phyloP scores from a whole-genome alignment of 2,797 vertebrate genomes.

The Liparis tanakae region DNA sequence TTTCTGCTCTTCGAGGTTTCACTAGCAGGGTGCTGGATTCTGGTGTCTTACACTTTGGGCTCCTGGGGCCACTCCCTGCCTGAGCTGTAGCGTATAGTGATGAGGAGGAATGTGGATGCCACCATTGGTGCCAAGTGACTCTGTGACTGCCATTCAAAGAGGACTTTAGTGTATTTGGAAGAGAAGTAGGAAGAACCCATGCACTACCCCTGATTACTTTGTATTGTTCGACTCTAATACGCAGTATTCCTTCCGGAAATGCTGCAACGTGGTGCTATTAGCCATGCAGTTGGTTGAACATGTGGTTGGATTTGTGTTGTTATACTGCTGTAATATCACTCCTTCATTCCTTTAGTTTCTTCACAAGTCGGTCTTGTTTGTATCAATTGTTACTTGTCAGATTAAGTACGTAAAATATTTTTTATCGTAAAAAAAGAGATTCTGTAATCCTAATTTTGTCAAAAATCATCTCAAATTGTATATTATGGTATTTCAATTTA shows the following conservation, averaged over 20 bases:
- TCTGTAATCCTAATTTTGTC: conserved; percentile 30
- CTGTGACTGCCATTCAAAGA: conserved; percentile 49
- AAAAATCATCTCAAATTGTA: conserved; percentile 47
- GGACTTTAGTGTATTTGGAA: conserved; percentile 48
- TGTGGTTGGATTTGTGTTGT: conserved; percentile 27
- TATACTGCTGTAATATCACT: conserved; percentile 26
- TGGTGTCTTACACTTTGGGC: conserved; percentile 57
- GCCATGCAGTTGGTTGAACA: conserved; percentile 47
- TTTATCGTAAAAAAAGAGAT: conserved; percentile 30
- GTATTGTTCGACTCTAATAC: not conserved
- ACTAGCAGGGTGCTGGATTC: conserved; percentile 64
- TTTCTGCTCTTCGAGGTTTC: conserved; percentile 47
- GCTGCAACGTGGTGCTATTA: conserved; percentile 74
- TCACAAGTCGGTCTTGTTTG: conserved; percentile 19
- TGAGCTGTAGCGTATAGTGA: conserved; percentile 53
- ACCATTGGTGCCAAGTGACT: conserved; percentile 44
- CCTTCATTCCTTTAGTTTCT: conserved; percentile 18
- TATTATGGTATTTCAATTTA: conserved; percentile 49
- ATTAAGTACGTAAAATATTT: conserved; percentile 34
- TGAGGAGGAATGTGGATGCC: conserved; percentile 54
- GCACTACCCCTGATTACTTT: not conserved
- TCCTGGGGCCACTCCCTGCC: conserved; percentile 37
- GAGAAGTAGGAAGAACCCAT: conserved; percentile 26
- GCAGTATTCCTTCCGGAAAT: conserved; percentile 41
- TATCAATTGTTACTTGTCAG: conserved; percentile 31